Conservation (phyloP, 2,797 vertebrate genomes). For the Parauchenoglanis ngamensis region DNA sequence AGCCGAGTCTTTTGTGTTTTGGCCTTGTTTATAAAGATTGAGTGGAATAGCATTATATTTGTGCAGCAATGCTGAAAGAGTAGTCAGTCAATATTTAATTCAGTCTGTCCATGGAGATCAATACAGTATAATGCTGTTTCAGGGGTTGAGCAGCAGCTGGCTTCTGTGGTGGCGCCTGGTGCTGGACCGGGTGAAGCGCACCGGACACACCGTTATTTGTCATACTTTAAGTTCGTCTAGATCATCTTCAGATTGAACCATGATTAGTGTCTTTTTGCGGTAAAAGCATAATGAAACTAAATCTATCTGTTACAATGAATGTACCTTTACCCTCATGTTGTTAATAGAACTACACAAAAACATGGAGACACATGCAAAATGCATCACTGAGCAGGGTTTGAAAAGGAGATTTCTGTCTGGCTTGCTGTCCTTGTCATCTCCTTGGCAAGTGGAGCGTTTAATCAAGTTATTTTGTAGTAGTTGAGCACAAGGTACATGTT, state of each 20-base stretch:
- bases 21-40: slow-evolving; percentile 36
- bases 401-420: neutral
- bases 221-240: neutral
- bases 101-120: slow-evolving; percentile 57
- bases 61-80: slow-evolving; percentile 35
- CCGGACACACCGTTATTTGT: slow-evolving; percentile 17
- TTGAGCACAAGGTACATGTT: neutral
- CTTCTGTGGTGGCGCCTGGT: neutral
- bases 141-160: slow-evolving; percentile 17
- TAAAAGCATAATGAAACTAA: neutral
- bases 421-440: neutral
- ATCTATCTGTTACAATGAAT: neutral
- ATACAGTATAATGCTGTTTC: slow-evolving; percentile 44
- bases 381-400: neutral
- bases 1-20: slow-evolving; percentile 15
- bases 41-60: slow-evolving; percentile 18
- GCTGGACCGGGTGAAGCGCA: neutral
- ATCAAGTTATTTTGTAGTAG: neutral
- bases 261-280: neutral
- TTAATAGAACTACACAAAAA: neutral
- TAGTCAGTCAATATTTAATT: slow-evolving; percentile 63
- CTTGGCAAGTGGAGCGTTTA: slow-evolving; percentile 7
- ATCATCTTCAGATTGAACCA: neutral
- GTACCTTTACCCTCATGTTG: neutral
- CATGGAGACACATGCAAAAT: neutral